phyloP scores from a whole-genome alignment of 1,140 invertebrate species.

The Neodiprion fabricii region DNA sequence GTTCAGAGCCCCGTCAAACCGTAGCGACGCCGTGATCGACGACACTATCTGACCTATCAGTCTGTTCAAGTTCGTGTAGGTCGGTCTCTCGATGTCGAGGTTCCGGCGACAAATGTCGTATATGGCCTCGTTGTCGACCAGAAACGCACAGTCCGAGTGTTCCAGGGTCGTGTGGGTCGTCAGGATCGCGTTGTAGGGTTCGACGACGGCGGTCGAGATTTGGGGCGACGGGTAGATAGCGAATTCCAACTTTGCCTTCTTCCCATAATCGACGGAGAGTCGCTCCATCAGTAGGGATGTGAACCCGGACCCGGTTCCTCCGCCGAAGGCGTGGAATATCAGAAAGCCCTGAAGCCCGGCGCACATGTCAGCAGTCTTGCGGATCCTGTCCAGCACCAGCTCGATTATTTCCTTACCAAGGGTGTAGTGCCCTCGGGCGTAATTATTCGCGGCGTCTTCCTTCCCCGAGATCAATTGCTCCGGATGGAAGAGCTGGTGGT shows the following conservation, averaged over 20 bases:
- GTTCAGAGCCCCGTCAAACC: conserved; percentile 75
- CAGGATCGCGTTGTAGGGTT: conserved; percentile 85
- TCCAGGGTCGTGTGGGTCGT: conserved; percentile 80
- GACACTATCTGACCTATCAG: conserved; percentile 71
- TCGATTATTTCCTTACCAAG: conserved; percentile 70
- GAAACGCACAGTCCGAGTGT: conserved; percentile 81
- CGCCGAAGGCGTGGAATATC: conserved; percentile 71
- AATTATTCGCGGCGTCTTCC: conserved; percentile 64
- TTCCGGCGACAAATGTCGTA: conserved; percentile 74
- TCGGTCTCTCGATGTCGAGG: conserved; percentile 67
- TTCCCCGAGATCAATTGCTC: conserved; percentile 75
- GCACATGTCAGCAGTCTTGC: conserved; percentile 66
- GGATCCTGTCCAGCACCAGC: conserved; percentile 43
- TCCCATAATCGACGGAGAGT: conserved; percentile 74
- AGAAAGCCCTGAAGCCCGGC: conserved; percentile 71
- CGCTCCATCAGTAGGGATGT: conserved; percentile 81
- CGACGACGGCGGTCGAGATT: conserved; percentile 83
- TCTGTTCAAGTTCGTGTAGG: conserved; percentile 69
- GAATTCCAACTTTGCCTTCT: conserved; percentile 71
- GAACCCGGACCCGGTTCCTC: conserved; percentile 76
- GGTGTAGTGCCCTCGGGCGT: conserved; percentile 69
- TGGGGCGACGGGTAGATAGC: conserved; percentile 71
- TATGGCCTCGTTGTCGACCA: conserved; percentile 87
- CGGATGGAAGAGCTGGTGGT: conserved; percentile 70
- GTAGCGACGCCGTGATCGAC: conserved; percentile 70